These are phyloP conservation scores for Homalodisca vitripennis DNA, from an alignment of 1,140 invertebrate species.

Conservation along the genomic window DNA sequence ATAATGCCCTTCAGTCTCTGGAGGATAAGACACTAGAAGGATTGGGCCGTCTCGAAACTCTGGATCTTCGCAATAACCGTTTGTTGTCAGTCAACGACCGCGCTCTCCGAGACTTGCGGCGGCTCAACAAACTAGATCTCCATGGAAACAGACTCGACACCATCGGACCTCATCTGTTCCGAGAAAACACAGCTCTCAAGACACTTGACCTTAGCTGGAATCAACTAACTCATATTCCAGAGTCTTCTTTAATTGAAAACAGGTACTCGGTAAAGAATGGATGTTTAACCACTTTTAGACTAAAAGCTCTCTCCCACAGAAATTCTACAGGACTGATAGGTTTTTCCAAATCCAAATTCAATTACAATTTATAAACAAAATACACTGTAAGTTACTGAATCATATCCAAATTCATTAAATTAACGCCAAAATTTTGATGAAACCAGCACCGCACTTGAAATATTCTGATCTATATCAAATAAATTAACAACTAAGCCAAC, in stretches of 20 bases:
- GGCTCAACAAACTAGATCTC: conserved; percentile 63
- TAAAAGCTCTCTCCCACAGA: too few relatives aligned
- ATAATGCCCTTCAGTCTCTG: conserved; percentile 69
- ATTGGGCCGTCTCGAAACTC: conserved; percentile 65
- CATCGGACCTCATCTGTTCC: conserved; percentile 64
- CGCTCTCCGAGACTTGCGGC: conserved; percentile 60
- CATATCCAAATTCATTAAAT: too few relatives aligned
- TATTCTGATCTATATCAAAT: too few relatives aligned
- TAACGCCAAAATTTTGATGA: too few relatives aligned
- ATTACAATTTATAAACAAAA: too few relatives aligned
- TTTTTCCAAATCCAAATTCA: too few relatives aligned
- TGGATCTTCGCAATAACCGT: conserved; percentile 77
- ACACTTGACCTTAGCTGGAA: conserved; percentile 76
- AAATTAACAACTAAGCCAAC: too few relatives aligned
- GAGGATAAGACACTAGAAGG: conserved; percentile 59
- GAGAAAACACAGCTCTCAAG: conserved; percentile 62
- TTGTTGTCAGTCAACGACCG: conserved; percentile 64
- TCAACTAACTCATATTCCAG: conserved; percentile 65
- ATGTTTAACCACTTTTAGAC: too few relatives aligned
- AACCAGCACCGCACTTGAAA: too few relatives aligned
- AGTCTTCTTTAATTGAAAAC: conserved; percentile 61
- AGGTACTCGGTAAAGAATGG: background rate
- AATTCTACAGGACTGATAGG: too few relatives aligned
- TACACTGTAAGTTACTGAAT: too few relatives aligned
- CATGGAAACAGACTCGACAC: conserved; percentile 73